These are phyloP conservation scores for Sebastes schlegelii DNA, from an alignment of 2,113 vertebrate species.

Conservation along the genomic window DNA sequence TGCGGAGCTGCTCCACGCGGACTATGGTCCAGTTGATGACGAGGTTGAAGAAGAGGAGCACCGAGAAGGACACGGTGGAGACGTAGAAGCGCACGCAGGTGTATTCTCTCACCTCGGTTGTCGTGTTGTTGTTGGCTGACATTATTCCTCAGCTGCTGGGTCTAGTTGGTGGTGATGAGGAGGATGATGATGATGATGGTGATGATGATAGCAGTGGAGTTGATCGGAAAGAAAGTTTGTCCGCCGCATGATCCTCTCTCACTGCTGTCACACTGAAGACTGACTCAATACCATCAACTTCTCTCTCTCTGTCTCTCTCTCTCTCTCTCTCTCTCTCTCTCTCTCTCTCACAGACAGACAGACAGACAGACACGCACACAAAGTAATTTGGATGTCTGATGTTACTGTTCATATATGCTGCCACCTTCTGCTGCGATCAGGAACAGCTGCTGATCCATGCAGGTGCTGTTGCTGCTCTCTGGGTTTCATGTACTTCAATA, in stretches of 20 bases:
- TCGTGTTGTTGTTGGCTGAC: conserved; percentile 44
- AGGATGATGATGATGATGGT: neutral
- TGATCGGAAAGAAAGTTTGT: conserved; percentile 1
- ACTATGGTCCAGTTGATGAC: conserved; percentile 83
- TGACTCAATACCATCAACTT: conserved; percentile 1
- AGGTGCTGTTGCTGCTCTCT: neutral
- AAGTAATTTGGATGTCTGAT: no score
- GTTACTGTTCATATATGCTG: neutral
- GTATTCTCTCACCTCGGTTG: conserved; percentile 34
- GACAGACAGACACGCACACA: neutral
- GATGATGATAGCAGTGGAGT: neutral
- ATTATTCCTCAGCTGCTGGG: conserved; percentile 57
- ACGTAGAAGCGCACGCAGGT: conserved; percentile 77
- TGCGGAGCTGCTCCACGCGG: conserved; percentile 73
- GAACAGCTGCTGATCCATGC: no score
- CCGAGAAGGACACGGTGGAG: conserved; percentile 77
- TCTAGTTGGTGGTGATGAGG: neutral
- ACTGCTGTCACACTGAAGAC: conserved; percentile 38
- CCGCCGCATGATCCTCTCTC: conserved; percentile 60
- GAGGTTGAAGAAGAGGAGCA: conserved; percentile 83
- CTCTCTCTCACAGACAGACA: neutral
- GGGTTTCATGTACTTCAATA: neutral
- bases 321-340: conserved; percentile 2
- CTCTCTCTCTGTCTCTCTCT: neutral
- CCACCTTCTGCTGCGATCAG: neutral